These are phyloP conservation scores for Sisyra nigra DNA, from an alignment of 2,888 invertebrate species.

Conservation along the genomic window DNA sequence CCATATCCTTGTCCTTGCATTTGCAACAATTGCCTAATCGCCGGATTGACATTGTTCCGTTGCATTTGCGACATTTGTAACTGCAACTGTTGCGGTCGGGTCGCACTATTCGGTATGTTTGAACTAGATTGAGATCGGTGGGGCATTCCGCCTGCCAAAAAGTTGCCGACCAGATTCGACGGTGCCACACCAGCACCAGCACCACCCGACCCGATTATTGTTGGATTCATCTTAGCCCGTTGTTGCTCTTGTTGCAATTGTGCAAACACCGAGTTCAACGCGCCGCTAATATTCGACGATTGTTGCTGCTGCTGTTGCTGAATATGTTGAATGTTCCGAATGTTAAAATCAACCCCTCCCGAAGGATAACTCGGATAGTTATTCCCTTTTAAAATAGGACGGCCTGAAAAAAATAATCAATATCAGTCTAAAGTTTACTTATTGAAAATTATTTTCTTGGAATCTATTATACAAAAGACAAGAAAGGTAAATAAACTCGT, in stretches of 20 bases:
- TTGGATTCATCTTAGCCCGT: conserved; percentile 5
- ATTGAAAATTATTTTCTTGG: too few species aligned
- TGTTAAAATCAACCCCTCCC: conserved; percentile 9
- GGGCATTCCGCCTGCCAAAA: not conserved
- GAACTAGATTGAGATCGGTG: not conserved
- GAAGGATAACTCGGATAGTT: conserved; percentile 19
- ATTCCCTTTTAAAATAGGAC: conserved; percentile 40
- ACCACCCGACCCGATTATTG: not conserved
- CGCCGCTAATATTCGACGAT: conserved; percentile 23
- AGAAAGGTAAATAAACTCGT: too few species aligned
- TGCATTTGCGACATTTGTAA: conserved; percentile 8
- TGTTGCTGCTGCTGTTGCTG: conserved; percentile 22
- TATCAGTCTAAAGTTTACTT: too few species aligned
- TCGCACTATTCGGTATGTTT: not conserved
- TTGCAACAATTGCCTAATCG: conserved; percentile 19
- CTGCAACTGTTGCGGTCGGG: conserved; percentile 4
- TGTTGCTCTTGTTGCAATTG: conserved; percentile 22
- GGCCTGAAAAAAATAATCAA: conserved; percentile 22
- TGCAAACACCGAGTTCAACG: conserved; percentile 13
- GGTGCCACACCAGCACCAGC: not conserved
- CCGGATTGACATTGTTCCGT: conserved; percentile 8
- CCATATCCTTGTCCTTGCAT: conserved; percentile 7
- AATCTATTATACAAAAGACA: too few species aligned
- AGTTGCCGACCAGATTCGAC: not conserved
- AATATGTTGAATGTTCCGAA: conserved; percentile 17